phyloP scores from a whole-genome alignment of 2,113 vertebrate genomes.

The Gavialis gangeticus region DNA sequence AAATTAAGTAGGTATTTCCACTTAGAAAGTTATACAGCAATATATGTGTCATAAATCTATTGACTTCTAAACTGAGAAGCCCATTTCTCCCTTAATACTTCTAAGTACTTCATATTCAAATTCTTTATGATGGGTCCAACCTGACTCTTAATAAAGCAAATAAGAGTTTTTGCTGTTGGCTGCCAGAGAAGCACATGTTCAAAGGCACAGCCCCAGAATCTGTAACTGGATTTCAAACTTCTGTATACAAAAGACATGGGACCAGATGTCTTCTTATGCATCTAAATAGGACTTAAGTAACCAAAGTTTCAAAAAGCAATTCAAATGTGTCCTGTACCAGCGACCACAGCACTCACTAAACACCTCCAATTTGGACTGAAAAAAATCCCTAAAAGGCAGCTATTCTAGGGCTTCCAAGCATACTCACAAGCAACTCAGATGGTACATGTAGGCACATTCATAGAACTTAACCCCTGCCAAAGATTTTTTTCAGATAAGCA shows the following conservation, averaged over 20 bases:
- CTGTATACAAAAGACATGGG: neutral
- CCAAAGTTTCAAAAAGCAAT: neutral
- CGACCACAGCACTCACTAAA: too few species aligned
- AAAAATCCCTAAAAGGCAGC: too few species aligned
- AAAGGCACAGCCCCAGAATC: constrained; percentile 2
- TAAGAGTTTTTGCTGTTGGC: neutral
- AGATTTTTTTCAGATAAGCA: too few species aligned
- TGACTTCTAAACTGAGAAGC: constrained; percentile 6
- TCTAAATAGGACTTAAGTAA: neutral
- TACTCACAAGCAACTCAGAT: too few species aligned
- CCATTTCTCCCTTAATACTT: neutral
- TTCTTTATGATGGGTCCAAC: accelerated
- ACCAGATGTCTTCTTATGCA: neutral
- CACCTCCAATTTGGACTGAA: too few species aligned
- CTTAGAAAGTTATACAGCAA: constrained; percentile 13
- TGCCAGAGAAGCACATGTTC: neutral
- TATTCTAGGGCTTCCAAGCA: too few species aligned
- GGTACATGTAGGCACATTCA: too few species aligned
- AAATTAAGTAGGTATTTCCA: neutral
- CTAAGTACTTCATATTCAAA: neutral
- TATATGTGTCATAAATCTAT: constrained; percentile 30
- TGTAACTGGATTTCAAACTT: neutral
- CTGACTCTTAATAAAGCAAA: neutral
- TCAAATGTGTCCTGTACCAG: too few species aligned
- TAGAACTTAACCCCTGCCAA: too few species aligned